Evolutionary conservation across 2,113 vertebrate species (phyloP), one percentile per base, ranked within the genome.

Genomic region (Nesoenas mayeri): DNA sequence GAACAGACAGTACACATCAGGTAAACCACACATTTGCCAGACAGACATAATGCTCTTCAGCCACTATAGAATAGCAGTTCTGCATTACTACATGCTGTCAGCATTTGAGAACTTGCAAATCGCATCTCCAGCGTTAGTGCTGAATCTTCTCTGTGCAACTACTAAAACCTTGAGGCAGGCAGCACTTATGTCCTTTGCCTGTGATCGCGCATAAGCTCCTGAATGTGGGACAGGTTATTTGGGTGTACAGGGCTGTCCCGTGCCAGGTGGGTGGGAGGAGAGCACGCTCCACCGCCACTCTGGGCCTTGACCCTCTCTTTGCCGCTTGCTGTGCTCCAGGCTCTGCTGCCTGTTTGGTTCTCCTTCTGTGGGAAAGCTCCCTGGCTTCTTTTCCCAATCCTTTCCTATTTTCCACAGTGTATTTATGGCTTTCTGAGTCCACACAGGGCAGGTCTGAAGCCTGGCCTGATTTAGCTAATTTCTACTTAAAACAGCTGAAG

Each of bases 241-340:
- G 42, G 38, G 22, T 1, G 2, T 17, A 9, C 3, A 7, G 0
- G 1, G 17, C 21, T 42, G 44, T 31, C 24, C 16, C 18, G 40
- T 24, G 29, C 47, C 34, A 25, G 60, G 4, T 15, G 56, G 20
- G 12, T 61, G 56, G 47, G 57, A 75, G 48, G 12, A 74, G 34
- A 73, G 25, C 28, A 15, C 1, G 3, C 11, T 57, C 61, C 47
- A 44, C 66, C 7, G 1, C 8, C 25, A 29, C n/a, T 71, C 74
- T 58, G 66, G 38, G 75, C 12, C 0, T 1, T 48, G 57, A 65
- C 28, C 20, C 15, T 11, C 32, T 58, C 40, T 51, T 60, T 78
- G 21, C 9, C 60, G 66, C 40, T 26, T 67, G 28, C n/a, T 6
- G 1, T 20, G 24, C 51, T 78, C 32, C 28, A 36, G 57, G 42